These are phyloP conservation scores for Taeniopygia guttata DNA, from an alignment of 2,797 vertebrate genomes.

Conservation along the genomic window DNA sequence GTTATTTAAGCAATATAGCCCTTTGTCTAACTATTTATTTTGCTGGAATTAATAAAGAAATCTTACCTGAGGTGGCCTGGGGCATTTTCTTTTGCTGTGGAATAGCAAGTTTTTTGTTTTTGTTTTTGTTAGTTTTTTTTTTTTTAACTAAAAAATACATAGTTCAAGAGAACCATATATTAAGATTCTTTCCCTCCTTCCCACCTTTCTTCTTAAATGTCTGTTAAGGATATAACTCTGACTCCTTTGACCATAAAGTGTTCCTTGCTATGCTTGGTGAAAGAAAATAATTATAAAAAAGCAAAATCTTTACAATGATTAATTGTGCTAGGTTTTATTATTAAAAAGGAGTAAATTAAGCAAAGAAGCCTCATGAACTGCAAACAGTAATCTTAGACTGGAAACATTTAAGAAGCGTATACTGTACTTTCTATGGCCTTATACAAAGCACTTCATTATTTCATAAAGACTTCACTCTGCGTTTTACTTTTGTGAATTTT, in stretches of 20 bases:
- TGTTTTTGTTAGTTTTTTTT: too few relatives aligned
- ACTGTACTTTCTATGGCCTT: neutral
- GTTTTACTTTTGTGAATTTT: neutral
- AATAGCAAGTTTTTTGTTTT: neutral
- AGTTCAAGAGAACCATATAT: neutral
- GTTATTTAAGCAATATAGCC: neutral
- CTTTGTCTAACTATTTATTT: neutral
- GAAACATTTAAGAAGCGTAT: neutral
- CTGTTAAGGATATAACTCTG: neutral
- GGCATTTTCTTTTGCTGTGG: neutral
- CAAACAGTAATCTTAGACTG: neutral
- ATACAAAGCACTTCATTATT: neutral
- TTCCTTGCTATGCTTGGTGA: neutral
- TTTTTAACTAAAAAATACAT: accelerated
- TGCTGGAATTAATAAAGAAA: neutral
- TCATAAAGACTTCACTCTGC: neutral
- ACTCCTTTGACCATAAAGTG: neutral
- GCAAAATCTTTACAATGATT: neutral
- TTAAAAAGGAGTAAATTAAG: neutral
- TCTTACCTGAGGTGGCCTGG: neutral
- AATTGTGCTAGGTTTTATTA: neutral
- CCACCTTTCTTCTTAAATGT: neutral
- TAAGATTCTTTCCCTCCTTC: neutral
- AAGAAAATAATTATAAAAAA: neutral
- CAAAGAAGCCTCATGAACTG: neutral